phyloP scores from a whole-genome alignment of 2,888 invertebrate genomes.

The Zelleria hepariella region DNA sequence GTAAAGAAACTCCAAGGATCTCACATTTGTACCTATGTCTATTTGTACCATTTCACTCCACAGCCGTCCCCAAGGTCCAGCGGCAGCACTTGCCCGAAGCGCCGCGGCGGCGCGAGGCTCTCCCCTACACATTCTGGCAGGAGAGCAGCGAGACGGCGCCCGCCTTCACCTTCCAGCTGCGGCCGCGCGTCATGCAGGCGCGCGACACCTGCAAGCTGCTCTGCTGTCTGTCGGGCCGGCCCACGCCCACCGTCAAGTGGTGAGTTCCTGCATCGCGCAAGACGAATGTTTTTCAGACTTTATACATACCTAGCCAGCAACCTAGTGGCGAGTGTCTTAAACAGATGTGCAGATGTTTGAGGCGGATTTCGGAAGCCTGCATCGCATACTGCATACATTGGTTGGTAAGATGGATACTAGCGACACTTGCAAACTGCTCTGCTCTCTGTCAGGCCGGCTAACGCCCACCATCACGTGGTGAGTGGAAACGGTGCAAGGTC shows the following conservation, averaged over 20 bases:
- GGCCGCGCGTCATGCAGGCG: slow-evolving; percentile 98
- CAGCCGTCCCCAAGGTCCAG: slow-evolving; percentile 84
- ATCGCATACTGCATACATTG: too few relatives aligned
- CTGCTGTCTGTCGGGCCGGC: slow-evolving; percentile 96
- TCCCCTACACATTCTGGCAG: slow-evolving; percentile 92
- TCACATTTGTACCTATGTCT: too few relatives aligned
- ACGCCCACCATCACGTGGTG: slow-evolving; percentile 92
- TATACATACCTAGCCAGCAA: too few relatives aligned
- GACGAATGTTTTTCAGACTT: too few relatives aligned
- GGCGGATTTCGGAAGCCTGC: too few relatives aligned
- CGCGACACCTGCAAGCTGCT: slow-evolving; percentile 97
- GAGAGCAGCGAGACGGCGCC: slow-evolving; percentile 95
- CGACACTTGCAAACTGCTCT: slow-evolving; percentile 96
- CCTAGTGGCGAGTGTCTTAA: too few relatives aligned
- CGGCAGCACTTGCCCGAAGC: slow-evolving; percentile 81
- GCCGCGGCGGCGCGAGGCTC: slow-evolving; percentile 83
- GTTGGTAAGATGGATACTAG: slow-evolving; percentile 98
- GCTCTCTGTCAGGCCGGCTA: slow-evolving; percentile 96
- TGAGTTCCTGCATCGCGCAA: slow-evolving; percentile 33
- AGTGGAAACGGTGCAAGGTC: too few relatives aligned
- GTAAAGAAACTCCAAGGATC: too few relatives aligned
- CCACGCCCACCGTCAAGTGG: slow-evolving; percentile 93
- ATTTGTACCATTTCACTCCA: slow-evolving; percentile 14
- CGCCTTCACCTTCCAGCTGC: slow-evolving; percentile 97
- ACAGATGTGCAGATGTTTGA: too few relatives aligned